Conservation (phyloP, 2,113 vertebrate species). For the Chaetodon trifascialis region DNA sequence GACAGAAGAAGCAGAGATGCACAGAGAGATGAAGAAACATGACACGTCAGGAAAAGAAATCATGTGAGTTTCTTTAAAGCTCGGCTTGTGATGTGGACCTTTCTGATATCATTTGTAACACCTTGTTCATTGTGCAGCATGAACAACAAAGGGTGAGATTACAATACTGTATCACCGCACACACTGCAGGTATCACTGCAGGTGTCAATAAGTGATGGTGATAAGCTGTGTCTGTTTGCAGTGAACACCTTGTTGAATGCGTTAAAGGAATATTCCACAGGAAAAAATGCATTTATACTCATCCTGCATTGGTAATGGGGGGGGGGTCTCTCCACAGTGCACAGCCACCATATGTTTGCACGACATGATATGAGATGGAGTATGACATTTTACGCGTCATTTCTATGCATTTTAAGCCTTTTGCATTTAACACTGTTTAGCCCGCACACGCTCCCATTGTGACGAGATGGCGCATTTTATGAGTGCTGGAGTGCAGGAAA, state of each 20-base stretch:
- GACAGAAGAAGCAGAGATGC: not conserved
- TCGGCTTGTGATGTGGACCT: conserved; percentile 18
- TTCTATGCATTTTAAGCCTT: no score
- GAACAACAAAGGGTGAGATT: not conserved
- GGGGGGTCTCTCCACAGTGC: not conserved
- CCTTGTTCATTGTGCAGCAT: not conserved
- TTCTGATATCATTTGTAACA: conserved; percentile 7
- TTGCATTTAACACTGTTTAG: no score
- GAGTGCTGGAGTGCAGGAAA: no score
- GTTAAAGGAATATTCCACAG: not conserved
- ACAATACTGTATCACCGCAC: not conserved
- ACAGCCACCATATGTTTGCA: not conserved
- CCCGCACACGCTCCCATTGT: no score
- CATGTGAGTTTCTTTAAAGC: not conserved
- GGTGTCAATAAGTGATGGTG: not conserved
- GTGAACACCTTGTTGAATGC: not conserved
- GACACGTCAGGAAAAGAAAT: not conserved
- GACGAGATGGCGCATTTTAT: no score
- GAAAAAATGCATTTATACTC: not conserved
- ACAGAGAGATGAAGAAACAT: not conserved
- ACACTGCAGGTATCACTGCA: not conserved
- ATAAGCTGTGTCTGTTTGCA: not conserved
- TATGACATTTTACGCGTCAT: no score
- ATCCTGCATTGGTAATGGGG: not conserved
- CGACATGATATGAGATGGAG: no score